Conservation (phyloP, 2,888 invertebrate species). For the Latheticus oryzae region DNA sequence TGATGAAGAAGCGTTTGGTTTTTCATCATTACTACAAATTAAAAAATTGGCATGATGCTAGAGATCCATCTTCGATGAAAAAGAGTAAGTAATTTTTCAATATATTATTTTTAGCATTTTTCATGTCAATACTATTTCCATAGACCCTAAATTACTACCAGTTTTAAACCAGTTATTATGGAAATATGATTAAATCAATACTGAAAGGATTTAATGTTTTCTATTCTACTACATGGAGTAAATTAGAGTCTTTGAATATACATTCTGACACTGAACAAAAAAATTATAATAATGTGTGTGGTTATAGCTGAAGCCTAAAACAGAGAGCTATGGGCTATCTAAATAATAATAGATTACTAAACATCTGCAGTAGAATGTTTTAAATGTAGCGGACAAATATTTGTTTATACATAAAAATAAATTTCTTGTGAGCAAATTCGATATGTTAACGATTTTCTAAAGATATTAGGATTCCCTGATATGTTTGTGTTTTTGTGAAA, state of each 20-base stretch:
- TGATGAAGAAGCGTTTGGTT: constrained; percentile 15
- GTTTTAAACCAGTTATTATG: too few relatives aligned
- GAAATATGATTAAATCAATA: too few relatives aligned
- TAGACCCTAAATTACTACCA: too few relatives aligned
- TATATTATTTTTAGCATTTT: too few relatives aligned
- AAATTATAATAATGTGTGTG: constrained; percentile 9
- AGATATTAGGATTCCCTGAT: constrained; percentile 26
- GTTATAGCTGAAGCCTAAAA: constrained; percentile 32
- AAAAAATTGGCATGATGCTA: constrained; percentile 16
- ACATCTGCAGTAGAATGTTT: constrained; percentile 30
- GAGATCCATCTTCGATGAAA: not conserved
- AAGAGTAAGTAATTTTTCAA: too few relatives aligned
- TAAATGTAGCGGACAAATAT: constrained; percentile 35
- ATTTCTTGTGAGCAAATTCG: constrained; percentile 39
- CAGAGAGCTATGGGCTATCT: constrained; percentile 34
- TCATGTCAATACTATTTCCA: too few relatives aligned
- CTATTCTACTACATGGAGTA: too few relatives aligned
- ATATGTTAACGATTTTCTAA: constrained; percentile 17
- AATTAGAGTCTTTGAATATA: too few relatives aligned
- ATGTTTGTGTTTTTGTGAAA: constrained; percentile 29
- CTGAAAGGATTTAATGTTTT: too few relatives aligned
- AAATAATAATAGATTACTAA: constrained; percentile 29
- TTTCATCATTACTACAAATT: constrained; percentile 23
- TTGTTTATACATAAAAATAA: constrained; percentile 41
- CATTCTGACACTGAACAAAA: too few relatives aligned